Evolutionary conservation across 2,888 invertebrate species (phyloP).

Genomic region (Smittia sp.): DNA sequence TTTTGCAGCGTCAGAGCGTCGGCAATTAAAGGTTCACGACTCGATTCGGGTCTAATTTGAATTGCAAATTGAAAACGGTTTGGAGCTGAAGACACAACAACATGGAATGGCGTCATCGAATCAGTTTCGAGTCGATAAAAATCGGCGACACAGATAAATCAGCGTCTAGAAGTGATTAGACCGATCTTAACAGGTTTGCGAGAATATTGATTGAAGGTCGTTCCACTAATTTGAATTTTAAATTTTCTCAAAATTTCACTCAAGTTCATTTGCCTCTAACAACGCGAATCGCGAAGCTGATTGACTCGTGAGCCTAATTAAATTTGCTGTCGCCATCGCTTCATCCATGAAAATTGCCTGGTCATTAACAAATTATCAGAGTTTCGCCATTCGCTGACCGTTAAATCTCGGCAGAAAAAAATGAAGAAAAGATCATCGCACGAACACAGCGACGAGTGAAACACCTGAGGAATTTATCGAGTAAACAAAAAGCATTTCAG

Average conservation of each 20-base stretch:
- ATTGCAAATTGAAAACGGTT: not conserved
- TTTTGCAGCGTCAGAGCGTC: not conserved
- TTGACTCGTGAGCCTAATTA: not conserved
- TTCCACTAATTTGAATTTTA: conserved; percentile 30
- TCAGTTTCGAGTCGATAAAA: not conserved
- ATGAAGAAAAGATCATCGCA: not conserved
- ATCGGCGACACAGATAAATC: conserved; percentile 30
- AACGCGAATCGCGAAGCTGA: not conserved
- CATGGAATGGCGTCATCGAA: not conserved
- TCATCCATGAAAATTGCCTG: not conserved
- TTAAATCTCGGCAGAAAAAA: not conserved
- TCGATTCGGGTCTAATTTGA: not conserved
- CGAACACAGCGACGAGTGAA: conserved; percentile 4
- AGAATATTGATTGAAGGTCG: not conserved
- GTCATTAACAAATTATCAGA: not conserved
- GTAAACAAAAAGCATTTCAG: conserved; percentile 22
- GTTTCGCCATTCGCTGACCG: not conserved
- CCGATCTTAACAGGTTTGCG: not conserved
- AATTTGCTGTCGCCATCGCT: not conserved
- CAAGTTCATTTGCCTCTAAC: conserved; percentile 30
- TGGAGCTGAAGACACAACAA: not conserved
- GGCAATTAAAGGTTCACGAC: not conserved
- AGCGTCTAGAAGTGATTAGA: not conserved
- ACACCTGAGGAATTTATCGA: conserved; percentile 38
- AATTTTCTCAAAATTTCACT: conserved; percentile 22